Conservation (phyloP, 1,140 invertebrate genomes). For the Drosophila sechellia region DNA sequence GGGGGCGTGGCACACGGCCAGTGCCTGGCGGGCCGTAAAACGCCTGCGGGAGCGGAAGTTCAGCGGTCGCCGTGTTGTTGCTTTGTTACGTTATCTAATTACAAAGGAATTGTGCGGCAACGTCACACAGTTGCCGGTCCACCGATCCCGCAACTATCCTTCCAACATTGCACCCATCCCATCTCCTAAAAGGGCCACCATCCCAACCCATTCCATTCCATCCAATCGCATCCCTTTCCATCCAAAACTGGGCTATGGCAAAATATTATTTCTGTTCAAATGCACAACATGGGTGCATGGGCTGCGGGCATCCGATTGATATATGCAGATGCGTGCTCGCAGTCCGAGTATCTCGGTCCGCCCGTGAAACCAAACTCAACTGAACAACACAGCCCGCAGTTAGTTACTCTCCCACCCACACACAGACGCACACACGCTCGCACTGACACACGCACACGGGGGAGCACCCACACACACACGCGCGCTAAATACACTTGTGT, state of each 20-base stretch:
- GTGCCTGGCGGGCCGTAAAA: conserved; percentile 30
- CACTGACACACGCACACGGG: conserved; percentile 6
- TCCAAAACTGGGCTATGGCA: conserved; percentile 8
- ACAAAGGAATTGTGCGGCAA: conserved; percentile 78
- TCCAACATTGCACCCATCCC: not conserved
- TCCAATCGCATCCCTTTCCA: too few species aligned
- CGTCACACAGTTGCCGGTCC: conserved; percentile 57
- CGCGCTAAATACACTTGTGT: conserved; percentile 76
- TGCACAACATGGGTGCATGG: conserved; percentile 36
- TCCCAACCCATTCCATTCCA: too few species aligned
- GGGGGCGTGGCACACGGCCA: conserved; percentile 10
- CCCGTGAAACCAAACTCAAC: conserved; percentile 17
- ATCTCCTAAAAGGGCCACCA: too few species aligned
- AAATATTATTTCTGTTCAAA: conserved; percentile 68
- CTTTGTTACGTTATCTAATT: conserved; percentile 80
- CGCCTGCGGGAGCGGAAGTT: conserved; percentile 54
- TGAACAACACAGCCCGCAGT: conserved; percentile 51
- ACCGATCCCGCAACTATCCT: conserved; percentile 25
- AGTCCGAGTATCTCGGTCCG: conserved; percentile 23
- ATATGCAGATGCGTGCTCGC: conserved; percentile 33
- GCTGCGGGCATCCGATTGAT: conserved; percentile 59
- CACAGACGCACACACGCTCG: not conserved
- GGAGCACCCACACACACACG: not conserved
- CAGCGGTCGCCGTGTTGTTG: conserved; percentile 68
- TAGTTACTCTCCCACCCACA: conserved; percentile 42